Conservation (phyloP, 2,113 vertebrate genomes). For the Gracilinanus agilis region DNA sequence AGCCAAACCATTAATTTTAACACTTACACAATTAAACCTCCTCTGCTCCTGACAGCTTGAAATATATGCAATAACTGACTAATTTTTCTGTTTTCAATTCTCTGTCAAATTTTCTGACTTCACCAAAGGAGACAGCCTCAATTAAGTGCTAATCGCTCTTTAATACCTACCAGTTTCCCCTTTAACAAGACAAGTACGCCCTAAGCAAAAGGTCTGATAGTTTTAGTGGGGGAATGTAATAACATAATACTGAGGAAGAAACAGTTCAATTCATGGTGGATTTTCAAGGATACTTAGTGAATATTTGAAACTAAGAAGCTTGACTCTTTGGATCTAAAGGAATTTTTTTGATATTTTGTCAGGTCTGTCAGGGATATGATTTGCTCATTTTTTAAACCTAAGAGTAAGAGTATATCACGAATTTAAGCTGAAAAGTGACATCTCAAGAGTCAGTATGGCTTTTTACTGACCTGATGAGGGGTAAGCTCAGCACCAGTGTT, state of each 20-base stretch:
- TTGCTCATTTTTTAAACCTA: constrained; percentile 36
- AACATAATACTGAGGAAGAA: neutral
- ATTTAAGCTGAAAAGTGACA: neutral
- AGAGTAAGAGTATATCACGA: constrained; percentile 40
- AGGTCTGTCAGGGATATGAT: neutral
- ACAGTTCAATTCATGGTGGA: neutral
- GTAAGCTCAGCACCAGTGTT: constrained; percentile 95
- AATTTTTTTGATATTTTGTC: neutral
- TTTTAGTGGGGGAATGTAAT: rapidly evolving
- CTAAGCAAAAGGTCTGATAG: neutral
- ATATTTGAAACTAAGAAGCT: neutral
- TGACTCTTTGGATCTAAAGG: neutral
- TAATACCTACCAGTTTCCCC: constrained; percentile 40
- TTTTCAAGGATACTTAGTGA: neutral
- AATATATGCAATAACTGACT: neutral
- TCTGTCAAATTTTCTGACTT: constrained; percentile 8
- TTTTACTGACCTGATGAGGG: constrained; percentile 93
- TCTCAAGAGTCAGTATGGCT: constrained; percentile 7
- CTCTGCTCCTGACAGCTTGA: constrained; percentile 32
- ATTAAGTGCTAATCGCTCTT: constrained; percentile 7
- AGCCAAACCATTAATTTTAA: no score
- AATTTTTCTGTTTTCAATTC: constrained; percentile 30
- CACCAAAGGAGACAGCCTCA: constrained; percentile 34
- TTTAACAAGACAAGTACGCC: constrained; percentile 30
- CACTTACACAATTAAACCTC: constrained; percentile 41